Evolutionary conservation across 2,113 vertebrate genomes (phyloP).

Genomic region (Peromyscus californicus): DNA sequence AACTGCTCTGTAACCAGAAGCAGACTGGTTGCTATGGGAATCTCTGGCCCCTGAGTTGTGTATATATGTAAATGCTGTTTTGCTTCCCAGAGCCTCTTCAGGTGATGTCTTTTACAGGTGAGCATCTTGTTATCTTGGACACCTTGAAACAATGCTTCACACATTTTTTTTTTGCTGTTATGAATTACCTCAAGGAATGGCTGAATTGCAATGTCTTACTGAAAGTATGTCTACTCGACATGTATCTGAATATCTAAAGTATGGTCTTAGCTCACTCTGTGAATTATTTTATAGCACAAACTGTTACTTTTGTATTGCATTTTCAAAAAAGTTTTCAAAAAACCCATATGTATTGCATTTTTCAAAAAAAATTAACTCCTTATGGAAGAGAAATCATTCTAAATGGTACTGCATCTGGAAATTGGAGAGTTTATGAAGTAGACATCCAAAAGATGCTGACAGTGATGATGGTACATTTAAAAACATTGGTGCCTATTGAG

Average conservation of each 20-base stretch:
- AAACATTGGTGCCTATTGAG: not conserved
- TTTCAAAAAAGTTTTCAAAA: not conserved
- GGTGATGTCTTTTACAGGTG: not conserved
- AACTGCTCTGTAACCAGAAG: rapidly evolving
- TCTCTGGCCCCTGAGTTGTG: not conserved
- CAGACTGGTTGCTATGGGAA: not conserved
- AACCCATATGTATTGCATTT: not conserved
- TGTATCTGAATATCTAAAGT: not conserved
- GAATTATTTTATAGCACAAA: not conserved
- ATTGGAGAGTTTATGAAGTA: not conserved
- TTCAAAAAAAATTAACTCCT: not conserved
- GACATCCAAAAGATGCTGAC: not conserved
- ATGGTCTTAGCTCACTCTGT: not conserved
- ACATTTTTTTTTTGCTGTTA: not conserved
- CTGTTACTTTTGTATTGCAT: not conserved
- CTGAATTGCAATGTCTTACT: not conserved
- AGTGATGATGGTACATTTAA: not conserved
- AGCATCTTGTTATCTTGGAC: not conserved
- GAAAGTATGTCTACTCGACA: not conserved
- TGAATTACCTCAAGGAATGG: not conserved
- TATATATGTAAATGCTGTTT: not conserved
- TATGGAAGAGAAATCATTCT: not conserved
- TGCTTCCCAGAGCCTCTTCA: not conserved
- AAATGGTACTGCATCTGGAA: not conserved
- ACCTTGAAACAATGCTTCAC: not conserved